Base-by-base conservation (phyloP, 1,140 invertebrate genomes). In the Neomicropteryx cornuta region DNA sequence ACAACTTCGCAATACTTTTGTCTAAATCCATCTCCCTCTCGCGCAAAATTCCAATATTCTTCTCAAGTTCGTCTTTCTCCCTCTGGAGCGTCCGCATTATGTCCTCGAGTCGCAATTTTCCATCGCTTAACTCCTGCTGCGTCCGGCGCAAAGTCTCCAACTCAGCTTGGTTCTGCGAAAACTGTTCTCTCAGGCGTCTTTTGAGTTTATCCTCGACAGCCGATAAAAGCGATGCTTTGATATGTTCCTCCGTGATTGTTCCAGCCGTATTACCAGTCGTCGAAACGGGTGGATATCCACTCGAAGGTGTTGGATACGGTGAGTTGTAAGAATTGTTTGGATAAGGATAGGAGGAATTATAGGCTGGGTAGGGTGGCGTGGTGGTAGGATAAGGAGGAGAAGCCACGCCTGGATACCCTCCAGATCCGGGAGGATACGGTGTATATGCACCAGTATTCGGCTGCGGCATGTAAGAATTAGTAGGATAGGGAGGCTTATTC, bases 201-300 rank as follows among this genome's bases (percentile, higher is more conserved):
- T 81, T 77, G 35, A 98, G 50, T 69, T 95, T 96, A 56, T 98
- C 93, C 65, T 95, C 89, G 1, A 97, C 87, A 13, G 94, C 95
- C 33, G 89, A 92, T 2, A 97, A 60, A 6, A 99, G 66, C 18
- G 94, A 97, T 28, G 85, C 87, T 53, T 88, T 79, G 32, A 98
- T 90, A 56, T 97, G 92, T 55, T 95, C 91, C 53, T 96, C 89
- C 28, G 90, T 88, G 29, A 97, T 93, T 11, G 89, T 94, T 11
- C 83, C 85, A 20, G 69, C 68, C 33, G 69, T 61, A 32, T 62
- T 59, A 48, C 58, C 65, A 35, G 56, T 60, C 37, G 70, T 58
- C 42, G 59, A 51, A 44, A 60, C 56, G 18, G 61, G 53, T 28
- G 71, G 65, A 49, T 70, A 70, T 8, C 68, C 60, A 36, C 44